These are phyloP conservation scores for Suricata suricatta DNA, from an alignment of 2,113 vertebrate species.

Conservation along the genomic window DNA sequence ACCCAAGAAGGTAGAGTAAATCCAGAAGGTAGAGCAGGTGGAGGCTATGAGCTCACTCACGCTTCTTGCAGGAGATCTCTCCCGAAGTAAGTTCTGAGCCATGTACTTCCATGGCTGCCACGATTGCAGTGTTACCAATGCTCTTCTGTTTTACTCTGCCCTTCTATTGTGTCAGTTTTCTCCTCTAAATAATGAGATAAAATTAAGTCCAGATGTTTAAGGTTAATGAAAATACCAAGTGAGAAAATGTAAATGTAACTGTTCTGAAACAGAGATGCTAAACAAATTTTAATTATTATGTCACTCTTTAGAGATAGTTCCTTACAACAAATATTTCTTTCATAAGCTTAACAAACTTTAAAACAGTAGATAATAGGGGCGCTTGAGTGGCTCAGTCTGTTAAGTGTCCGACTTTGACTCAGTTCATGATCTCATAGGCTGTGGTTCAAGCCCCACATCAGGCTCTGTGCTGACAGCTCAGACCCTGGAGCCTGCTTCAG, in stretches of 20 bases:
- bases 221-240: background rate
- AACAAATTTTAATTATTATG: background rate
- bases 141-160: background rate
- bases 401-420: no score
- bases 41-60: accelerated
- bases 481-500: no score
- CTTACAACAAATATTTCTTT: background rate
- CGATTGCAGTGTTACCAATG: background rate
- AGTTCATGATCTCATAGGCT: no score
- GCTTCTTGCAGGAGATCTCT: background rate
- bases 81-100: background rate
- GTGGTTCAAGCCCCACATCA: no score
- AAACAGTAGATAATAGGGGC: background rate
- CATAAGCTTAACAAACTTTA: background rate
- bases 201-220: background rate
- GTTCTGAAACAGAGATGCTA: background rate
- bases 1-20: background rate
- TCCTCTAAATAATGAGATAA: background rate
- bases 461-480: no score
- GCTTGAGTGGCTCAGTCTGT: no score
- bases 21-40: background rate
- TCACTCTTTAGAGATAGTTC: background rate
- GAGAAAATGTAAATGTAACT: background rate
- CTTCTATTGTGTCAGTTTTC: background rate
- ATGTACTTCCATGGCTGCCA: no score